A percentile compares a stretch with the other conserved stretches of the same genome.
Conservation (phyloP, 2,888 invertebrate genomes). For the Lymantria monacha region DNA sequence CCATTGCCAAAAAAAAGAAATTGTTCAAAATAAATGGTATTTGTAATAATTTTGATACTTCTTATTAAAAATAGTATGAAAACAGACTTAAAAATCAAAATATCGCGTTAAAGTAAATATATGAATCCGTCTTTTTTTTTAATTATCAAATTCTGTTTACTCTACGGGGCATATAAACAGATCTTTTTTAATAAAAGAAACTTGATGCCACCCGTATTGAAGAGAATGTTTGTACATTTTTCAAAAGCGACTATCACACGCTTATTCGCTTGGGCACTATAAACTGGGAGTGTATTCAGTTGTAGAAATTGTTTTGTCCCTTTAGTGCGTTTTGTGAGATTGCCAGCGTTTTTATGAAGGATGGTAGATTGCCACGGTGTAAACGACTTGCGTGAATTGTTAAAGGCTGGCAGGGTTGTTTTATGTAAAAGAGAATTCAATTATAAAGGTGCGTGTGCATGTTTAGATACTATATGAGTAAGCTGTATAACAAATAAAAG, state of each 20-base stretch:
- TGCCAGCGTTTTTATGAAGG: conserved; percentile 34
- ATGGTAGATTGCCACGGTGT: conserved; percentile 21
- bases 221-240: conserved; percentile 17
- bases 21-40: too few relatives aligned
- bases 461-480: background rate
- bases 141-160: conserved; percentile 2
- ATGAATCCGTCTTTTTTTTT: too few relatives aligned
- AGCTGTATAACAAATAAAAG: background rate
- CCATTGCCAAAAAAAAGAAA: too few relatives aligned
- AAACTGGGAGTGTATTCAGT: conserved; percentile 26
- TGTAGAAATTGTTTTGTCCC: conserved; percentile 37
- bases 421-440: conserved; percentile 5
- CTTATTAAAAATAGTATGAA: too few relatives aligned
- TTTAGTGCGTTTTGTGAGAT: conserved; percentile 28
- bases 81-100: too few relatives aligned
- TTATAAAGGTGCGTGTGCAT: background rate
- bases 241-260: conserved; percentile 17
- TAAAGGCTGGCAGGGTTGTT: conserved; percentile 3
- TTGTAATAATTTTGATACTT: too few relatives aligned
- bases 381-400: conserved; percentile 6
- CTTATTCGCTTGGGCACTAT: conserved; percentile 21
- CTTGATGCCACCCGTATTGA: conserved; percentile 10
- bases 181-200: conserved; percentile 24
- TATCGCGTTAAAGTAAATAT: too few relatives aligned
- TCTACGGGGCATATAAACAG: conserved; percentile 13